Conservation (phyloP, 2,113 vertebrate genomes). For the Daubentonia madagascariensis region DNA sequence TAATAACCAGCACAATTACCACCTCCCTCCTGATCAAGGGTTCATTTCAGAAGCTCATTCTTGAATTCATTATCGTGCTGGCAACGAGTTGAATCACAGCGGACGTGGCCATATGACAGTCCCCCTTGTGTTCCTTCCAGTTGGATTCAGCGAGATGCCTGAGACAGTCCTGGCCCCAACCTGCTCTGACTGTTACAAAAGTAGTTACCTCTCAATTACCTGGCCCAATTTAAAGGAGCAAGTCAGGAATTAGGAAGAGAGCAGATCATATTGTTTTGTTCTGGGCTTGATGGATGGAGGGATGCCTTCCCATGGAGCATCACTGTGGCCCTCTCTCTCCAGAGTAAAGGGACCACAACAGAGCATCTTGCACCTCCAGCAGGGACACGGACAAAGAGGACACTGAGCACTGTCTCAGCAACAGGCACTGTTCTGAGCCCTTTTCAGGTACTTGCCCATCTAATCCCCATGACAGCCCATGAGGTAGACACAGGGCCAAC, state of each 20-base stretch:
- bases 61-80: conserved; percentile 60
- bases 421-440: neutral
- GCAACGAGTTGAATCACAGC: conserved; percentile 12
- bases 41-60: conserved; percentile 57
- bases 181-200: neutral
- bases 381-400: neutral
- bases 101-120: neutral
- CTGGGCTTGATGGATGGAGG: neutral
- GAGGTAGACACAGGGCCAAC: neutral
- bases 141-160: neutral
- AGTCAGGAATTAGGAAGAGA: neutral
- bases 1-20: conserved; percentile 77
- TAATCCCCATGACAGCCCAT: neutral
- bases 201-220: neutral
- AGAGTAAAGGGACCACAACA: neutral
- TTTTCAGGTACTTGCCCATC: neutral
- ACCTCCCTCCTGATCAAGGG: conserved; percentile 32
- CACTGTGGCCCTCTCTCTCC: neutral
- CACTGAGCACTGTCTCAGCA: neutral
- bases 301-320: rapidly evolving
- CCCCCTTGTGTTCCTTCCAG: neutral
- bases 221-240: neutral
- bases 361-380: neutral
- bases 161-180: neutral
- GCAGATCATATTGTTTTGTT: neutral